These are phyloP conservation scores for Myotis planiceps DNA, from an alignment of 2,797 vertebrate species.

Conservation along the genomic window DNA sequence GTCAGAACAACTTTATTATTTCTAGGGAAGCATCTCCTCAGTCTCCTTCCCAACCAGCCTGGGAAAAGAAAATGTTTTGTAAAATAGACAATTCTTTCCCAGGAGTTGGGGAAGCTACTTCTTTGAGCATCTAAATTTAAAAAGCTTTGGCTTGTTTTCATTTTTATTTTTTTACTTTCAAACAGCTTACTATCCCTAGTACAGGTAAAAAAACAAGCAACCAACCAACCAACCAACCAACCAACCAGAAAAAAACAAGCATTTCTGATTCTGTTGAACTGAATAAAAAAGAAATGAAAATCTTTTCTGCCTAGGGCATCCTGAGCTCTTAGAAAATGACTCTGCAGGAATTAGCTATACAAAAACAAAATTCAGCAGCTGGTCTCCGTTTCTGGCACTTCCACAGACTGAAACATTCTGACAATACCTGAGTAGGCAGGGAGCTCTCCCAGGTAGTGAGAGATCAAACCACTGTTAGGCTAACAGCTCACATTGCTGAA, in stretches of 20 bases:
- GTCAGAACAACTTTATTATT: background rate
- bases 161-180: background rate
- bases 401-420: background rate
- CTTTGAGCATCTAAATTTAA: background rate
- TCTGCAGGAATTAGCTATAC: slow-evolving; percentile 27
- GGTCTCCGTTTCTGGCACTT: slow-evolving; percentile 8
- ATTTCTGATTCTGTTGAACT: slow-evolving; percentile 24
- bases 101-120: background rate
- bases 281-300: slow-evolving; percentile 24
- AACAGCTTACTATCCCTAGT: background rate
- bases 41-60: background rate
- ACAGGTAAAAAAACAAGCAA: background rate
- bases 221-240: background rate
- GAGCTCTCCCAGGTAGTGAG: background rate
- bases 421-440: background rate
- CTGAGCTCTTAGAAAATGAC: slow-evolving; percentile 15
- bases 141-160: background rate
- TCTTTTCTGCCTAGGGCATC: background rate
- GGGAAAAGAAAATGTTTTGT: background rate
- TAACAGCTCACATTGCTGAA: slow-evolving; percentile 14
- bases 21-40: background rate
- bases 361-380: slow-evolving; percentile 49
- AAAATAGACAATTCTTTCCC: background rate
- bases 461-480: background rate
- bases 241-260: background rate